Base-by-base conservation (phyloP, 1,140 invertebrate species). In the Drosophila lacertosa region DNA sequence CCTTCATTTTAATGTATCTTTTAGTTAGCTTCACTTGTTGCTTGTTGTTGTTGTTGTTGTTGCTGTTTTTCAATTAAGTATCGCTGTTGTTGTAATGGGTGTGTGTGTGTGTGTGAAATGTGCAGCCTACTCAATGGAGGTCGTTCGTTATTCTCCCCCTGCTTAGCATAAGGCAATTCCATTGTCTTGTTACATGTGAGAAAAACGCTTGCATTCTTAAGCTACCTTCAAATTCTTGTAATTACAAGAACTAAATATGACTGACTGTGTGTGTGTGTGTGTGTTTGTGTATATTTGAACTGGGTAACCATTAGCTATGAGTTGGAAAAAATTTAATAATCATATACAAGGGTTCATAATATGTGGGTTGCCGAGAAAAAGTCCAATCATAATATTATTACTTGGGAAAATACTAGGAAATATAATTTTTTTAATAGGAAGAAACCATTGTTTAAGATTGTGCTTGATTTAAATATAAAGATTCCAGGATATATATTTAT, bases 1-100 rank as follows among this genome's bases (percentile, higher is more conserved):
- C 68, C 62, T 71, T 51, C 29, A 66, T 71, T 59, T 71, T 66
- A 71, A 71, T 71, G 62, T 71, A 71, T 71, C 62, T 71, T 59
- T 71, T 71, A 63, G 48, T 63, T 45, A 66, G 54, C 68, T 71
- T 42, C 29, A 47, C 35, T 24, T 16, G 20, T 10, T 37, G 45
- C 13, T 33, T 40, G 29, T 35, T 44, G 33, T 13, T 35, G 50
- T 39, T 57, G 55, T 48, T 59, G 71, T 58, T 75, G 44, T 54
- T 40, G 59, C 44, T 73, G 66, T 40, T 71, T 71, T 71, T 71
- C 68, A 71, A 71, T 71, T 71, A 71, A 71, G 47, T 66, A 50
- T 59, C 29, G 53, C 54, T 47, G 40, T n/a, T 37, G 40, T 18
- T 60, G 37, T 20, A 13, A 20, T 32, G 10, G 20, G 47, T 62